Conservation (phyloP, 92 coral and sea anemone genomes). For the Actinernus sp. region DNA sequence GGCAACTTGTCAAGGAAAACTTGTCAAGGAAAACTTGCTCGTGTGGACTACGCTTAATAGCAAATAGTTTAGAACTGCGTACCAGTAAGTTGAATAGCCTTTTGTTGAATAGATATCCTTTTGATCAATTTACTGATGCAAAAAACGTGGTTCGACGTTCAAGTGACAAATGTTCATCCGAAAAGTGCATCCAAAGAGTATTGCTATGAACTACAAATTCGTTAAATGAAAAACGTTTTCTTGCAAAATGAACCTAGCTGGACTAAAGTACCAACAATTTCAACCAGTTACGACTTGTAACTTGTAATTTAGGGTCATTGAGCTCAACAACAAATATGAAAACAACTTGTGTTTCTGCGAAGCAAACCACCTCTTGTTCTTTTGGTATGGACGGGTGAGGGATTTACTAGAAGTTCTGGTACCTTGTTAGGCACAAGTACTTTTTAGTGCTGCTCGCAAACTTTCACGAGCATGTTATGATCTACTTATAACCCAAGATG, state of each 20-base stretch:
- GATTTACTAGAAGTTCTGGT: constrained; percentile 30
- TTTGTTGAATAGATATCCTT: not conserved
- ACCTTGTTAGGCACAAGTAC: constrained; percentile 2
- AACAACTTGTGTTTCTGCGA: constrained; percentile 18
- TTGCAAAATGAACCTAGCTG: too few relatives aligned
- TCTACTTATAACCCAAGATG: too few relatives aligned
- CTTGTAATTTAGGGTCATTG: constrained; percentile 47
- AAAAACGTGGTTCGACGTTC: constrained; percentile 16
- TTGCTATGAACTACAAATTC: too few relatives aligned
- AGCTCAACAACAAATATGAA: constrained; percentile 37
- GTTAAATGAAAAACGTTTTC: too few relatives aligned
- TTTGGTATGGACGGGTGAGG: constrained; percentile 15
- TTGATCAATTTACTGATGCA: constrained; percentile 2
- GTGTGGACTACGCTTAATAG: too few relatives aligned
- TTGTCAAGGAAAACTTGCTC: too few relatives aligned
- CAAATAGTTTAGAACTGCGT: too few relatives aligned
- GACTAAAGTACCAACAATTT: not conserved
- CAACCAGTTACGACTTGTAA: constrained; percentile 5
- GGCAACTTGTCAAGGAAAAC: too few relatives aligned
- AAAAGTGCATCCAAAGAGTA: too few relatives aligned
- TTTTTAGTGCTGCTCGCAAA: not conserved
- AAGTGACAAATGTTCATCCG: too few relatives aligned
- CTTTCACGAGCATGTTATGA: not conserved
- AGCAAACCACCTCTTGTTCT: constrained; percentile 20
- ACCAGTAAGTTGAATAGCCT: too few relatives aligned